phyloP scores from a whole-genome alignment of 2,797 vertebrate genomes.

The Tolypeutes matacus region DNA sequence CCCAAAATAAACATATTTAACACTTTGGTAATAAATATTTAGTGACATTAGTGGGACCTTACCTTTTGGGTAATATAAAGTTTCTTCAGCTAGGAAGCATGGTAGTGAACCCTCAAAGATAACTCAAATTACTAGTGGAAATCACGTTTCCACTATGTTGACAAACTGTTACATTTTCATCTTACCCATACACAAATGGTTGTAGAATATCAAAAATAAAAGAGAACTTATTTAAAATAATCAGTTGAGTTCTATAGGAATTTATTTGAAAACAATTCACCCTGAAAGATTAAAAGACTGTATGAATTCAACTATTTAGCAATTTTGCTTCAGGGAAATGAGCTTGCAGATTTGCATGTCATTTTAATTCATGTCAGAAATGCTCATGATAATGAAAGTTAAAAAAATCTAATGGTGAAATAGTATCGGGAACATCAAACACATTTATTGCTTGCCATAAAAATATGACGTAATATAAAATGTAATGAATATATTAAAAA shows the following conservation, averaged over 20 bases:
- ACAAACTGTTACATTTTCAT: not conserved
- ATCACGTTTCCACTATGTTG: not conserved
- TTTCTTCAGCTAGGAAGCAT: not conserved
- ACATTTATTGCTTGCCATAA: constrained; percentile 86
- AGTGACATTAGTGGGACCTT: not conserved
- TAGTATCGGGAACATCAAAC: constrained; percentile 79
- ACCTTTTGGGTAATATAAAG: not conserved
- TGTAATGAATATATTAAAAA: constrained; percentile 85
- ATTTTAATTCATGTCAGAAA: constrained; percentile 78
- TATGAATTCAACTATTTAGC: constrained; percentile 56
- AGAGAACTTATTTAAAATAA: constrained; percentile 26
- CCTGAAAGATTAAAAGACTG: constrained; percentile 12
- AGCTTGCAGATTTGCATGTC: constrained; percentile 63
- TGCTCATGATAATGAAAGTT: constrained; percentile 77
- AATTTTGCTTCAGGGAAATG: constrained; percentile 52
- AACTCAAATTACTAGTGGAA: not conserved
- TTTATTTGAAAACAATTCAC: constrained; percentile 54
- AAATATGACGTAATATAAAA: constrained; percentile 84
- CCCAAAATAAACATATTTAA: not conserved
- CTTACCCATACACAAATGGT: not conserved
- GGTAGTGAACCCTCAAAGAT: not conserved
- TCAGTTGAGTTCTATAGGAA: not conserved
- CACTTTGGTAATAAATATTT: not conserved
- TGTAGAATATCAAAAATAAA: not conserved
- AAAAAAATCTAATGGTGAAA: constrained; percentile 70